Evolutionary conservation across 2,113 vertebrate genomes (phyloP).

Genomic region (Mesitornis unicolor): DNA sequence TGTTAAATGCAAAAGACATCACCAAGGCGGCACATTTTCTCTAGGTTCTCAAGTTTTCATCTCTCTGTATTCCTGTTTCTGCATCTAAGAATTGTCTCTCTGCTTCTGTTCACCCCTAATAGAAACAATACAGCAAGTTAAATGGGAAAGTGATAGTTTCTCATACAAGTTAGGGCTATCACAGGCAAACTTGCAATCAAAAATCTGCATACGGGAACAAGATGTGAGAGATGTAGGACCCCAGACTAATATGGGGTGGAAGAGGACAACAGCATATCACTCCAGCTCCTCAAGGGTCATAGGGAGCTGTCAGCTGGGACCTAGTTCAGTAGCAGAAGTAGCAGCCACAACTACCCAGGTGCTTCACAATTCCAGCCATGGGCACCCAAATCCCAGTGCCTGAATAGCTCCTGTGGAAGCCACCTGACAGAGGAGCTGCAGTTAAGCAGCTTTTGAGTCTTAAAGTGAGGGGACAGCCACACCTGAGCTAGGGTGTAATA

Average conservation of each 20-base stretch:
- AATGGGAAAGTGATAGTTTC: neutral
- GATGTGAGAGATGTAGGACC: neutral
- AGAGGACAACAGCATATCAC: neutral
- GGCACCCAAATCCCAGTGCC: neutral
- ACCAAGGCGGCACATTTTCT: neutral
- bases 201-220: neutral
- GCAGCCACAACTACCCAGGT: neutral
- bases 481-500: neutral
- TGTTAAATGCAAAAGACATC: neutral
- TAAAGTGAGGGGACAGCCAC: neutral
- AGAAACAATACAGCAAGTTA: neutral
- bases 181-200: neutral
- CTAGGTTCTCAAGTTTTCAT: neutral
- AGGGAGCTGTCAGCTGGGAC: neutral
- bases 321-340: neutral
- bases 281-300: neutral
- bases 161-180: neutral
- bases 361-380: rapidly evolving
- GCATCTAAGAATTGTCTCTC: neutral
- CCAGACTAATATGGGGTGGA: neutral
- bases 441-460: neutral
- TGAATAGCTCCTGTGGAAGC: neutral
- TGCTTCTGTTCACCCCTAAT: neutral
- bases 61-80: neutral
- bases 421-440: neutral